Base-by-base conservation (phyloP, 2,113 vertebrate species). In the Scatophagus argus region DNA sequence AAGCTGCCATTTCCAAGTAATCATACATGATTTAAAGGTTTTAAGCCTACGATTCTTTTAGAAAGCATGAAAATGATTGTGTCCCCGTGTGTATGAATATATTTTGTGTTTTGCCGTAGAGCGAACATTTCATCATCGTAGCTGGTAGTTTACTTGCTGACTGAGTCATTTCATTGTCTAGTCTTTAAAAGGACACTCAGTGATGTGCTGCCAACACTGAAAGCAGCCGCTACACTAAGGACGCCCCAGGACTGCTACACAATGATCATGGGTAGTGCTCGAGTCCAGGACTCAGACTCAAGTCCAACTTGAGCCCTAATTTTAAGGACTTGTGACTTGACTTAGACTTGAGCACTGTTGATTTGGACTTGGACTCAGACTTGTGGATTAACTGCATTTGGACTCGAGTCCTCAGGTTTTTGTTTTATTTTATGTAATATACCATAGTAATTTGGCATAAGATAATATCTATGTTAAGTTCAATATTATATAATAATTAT, bases 21-120 rank as follows among this genome's bases (percentile, higher is more conserved):
- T 54, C 38, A 54, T 38, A 65, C 39, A 52, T 82, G 51, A 81
- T 64, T 55, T 77, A 21, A 11, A 72, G 61, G 65, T 70, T 72
- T 67, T 58, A 55, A 38, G n/a, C 41, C 51, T 21, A 16, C 25
- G 3, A 10, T 62, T 76, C n/a, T 67, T 71, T 77, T 51, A 74
- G 79, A 81, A 89, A 81, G 92, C 88, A 93, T 88, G 90, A 88
- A 85, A 82, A 60, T 77, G 71, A 81, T 79, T 70, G 74, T 81
- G 44, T 79, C 32, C 31, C 29, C 8, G 41, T 65, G 69, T 68
- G 79, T 78, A 49, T 66, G 74, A 79, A 72, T 25, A 76, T 73
- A 31, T 38, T 16, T 62, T n/a, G 21, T 43, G 52, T 69, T 82
- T 78, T 43, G 56, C 39, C 41, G 29, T 78, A 68, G 79, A 58